Base-by-base conservation (phyloP, 2,113 vertebrate species). In the Phainopepla nitens region DNA sequence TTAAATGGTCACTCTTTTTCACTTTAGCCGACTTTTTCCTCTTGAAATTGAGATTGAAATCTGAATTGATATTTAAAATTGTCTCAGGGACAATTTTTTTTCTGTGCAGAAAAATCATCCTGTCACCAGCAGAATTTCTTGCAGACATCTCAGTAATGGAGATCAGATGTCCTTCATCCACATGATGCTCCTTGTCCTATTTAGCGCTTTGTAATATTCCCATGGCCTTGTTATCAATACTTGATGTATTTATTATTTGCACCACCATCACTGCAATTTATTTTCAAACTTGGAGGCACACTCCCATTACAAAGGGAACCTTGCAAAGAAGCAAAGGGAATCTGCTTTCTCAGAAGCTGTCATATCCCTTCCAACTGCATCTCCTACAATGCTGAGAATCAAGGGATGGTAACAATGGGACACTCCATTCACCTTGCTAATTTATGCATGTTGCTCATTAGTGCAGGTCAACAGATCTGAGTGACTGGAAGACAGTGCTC, bases 361-460 rank as follows among this genome's bases (percentile, higher is more conserved):
- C 0, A 1, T 18, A 71, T 79, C 51, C 65, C 49, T 89, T 62
- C 58, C 3, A 4, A 36, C n/a, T 41, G 28, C 2, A 2, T 35
- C 50, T 76, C 65, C 65, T 88, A 41, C 12, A 49, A 45, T 0
- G 2, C 66, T 66, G 68, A 73, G 51, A 87, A 90, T 70, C 61
- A 70, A 73, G 88, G 42, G 17, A 62, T 69, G 44, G 70, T 29
- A 88, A 47, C 58, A 90, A 80, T 1, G 2, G 89, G 57, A 57
- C 50, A 66, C 56, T 70, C 62, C 2, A 7, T 57, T 91, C 85
- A 89, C 84, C 82, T 94, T 58, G 58, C 75, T 93, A 88, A 94
- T 97, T 96, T 97, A 97, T 77, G 75, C 92, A 44, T 51, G 75
- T 54, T 86, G 62, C 68, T 94, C 82, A 77, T 93, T 91, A 90